These are phyloP conservation scores for Formica aserva DNA, from an alignment of 2,888 invertebrate species.

Conservation along the genomic window DNA sequence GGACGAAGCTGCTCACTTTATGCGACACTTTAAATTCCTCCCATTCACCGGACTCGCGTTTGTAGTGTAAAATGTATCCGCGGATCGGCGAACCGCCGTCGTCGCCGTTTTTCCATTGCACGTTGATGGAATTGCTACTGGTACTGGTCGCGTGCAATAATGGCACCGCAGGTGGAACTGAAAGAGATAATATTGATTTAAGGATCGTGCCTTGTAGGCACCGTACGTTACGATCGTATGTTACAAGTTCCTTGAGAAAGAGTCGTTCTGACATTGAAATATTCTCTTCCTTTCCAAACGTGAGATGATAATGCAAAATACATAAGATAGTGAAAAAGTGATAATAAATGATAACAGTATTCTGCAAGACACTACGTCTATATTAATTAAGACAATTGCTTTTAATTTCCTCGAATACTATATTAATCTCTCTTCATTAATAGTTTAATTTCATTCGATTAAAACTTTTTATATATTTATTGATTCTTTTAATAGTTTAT, in stretches of 20 bases:
- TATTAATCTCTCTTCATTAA: not conserved
- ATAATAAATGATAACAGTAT: not conserved
- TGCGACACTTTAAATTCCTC: constrained; percentile 95
- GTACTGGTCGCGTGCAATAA: constrained; percentile 92
- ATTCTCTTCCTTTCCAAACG: not conserved
- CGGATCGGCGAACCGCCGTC: constrained; percentile 89
- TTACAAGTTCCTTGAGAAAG: not conserved
- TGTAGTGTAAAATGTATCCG: constrained; percentile 96
- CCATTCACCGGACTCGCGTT: constrained; percentile 96
- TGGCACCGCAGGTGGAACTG: constrained; percentile 95
- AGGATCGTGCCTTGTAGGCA: not conserved
- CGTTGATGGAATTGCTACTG: constrained; percentile 93
- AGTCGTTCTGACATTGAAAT: not conserved
- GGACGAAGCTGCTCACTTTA: constrained; percentile 92
- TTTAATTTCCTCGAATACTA: not conserved
- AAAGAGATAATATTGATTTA: constrained; percentile 85
- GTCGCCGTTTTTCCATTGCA: constrained; percentile 93
- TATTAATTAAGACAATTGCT: not conserved
- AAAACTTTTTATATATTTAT: not conserved
- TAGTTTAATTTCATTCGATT: not conserved
- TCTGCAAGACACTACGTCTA: not conserved
- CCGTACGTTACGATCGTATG: not conserved
- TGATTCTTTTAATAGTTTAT: not conserved
- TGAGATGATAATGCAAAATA: not conserved
- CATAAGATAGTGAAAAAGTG: not conserved